Percentiles rank a stretch among this genome's conserved stretches.
These are phyloP conservation scores for Eumerus sabulonum DNA, from an alignment of 2,888 invertebrate species.

Conservation along the genomic window DNA sequence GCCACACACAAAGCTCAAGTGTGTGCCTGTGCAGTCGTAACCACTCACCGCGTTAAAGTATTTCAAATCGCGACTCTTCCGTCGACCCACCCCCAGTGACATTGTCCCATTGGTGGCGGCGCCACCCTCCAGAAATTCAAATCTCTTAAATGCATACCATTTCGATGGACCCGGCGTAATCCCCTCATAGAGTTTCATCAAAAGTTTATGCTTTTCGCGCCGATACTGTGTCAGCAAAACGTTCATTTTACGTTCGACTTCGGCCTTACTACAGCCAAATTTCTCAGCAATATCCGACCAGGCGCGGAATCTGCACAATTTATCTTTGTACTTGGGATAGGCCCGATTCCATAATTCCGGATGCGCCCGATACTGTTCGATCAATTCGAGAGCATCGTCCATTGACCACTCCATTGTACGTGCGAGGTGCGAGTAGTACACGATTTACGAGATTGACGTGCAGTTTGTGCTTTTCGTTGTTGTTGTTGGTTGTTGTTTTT, in stretches of 20 bases:
- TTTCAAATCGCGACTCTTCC: slow-evolving; percentile 77
- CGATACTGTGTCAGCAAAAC: slow-evolving; percentile 77
- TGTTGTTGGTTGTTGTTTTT: slow-evolving; percentile 10
- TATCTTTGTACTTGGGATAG: slow-evolving; percentile 78
- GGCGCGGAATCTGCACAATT: slow-evolving; percentile 77
- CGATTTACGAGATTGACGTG: too few species aligned
- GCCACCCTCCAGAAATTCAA: slow-evolving; percentile 77
- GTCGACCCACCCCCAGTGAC: slow-evolving; percentile 69
- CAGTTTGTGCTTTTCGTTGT: background rate
- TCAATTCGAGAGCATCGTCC: slow-evolving; percentile 77
- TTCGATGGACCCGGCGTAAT: slow-evolving; percentile 78
- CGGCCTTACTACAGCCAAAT: slow-evolving; percentile 78
- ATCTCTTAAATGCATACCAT: slow-evolving; percentile 78
- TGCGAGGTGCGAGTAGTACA: background rate
- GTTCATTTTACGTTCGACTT: slow-evolving; percentile 78
- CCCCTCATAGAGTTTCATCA: slow-evolving; percentile 77
- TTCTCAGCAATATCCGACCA: slow-evolving; percentile 78
- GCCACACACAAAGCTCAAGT: too few species aligned
- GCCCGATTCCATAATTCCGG: slow-evolving; percentile 78
- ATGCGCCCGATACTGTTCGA: slow-evolving; percentile 77
- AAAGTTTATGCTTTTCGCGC: slow-evolving; percentile 78
- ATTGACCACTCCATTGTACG: slow-evolving; percentile 78
- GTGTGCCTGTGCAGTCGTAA: too few species aligned
- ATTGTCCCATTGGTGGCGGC: slow-evolving; percentile 69
- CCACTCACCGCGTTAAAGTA: slow-evolving; percentile 78